Percentiles rank a stretch among this genome's conserved stretches.
Evolutionary conservation across 23 tunicate species (phyloP).

Genomic region (Trididemnum nubilum): DNA sequence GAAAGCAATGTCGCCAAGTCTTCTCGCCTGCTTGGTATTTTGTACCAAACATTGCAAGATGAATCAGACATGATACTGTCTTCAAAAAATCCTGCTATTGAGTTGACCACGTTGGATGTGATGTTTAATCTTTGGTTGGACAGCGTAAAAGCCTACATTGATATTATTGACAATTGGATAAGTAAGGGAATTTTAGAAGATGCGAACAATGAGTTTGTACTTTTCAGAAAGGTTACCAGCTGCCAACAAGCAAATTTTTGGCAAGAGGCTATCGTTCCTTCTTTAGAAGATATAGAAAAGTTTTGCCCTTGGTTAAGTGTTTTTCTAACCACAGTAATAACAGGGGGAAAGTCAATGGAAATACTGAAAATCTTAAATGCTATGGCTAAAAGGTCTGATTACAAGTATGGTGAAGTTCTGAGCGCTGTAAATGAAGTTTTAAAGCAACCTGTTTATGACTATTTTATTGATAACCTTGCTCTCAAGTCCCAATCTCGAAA

Average conservation of each 20-base stretch:
- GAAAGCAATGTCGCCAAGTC: constrained; percentile 49
- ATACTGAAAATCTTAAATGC: constrained; percentile 45
- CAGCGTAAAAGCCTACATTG: constrained; percentile 60
- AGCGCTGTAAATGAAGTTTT: background rate
- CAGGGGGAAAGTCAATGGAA: constrained; percentile 90
- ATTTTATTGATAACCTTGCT: background rate
- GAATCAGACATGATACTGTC: background rate
- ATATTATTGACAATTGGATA: constrained; percentile 79
- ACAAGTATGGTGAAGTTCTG: background rate
- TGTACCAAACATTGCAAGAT: constrained; percentile 43
- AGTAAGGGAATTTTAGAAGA: constrained; percentile 55
- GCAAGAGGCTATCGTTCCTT: constrained; percentile 35
- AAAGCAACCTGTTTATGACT: constrained; percentile 5
- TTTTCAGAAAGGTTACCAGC: constrained; percentile 21
- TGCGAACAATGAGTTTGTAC: constrained; percentile 48
- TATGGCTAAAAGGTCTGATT: background rate
- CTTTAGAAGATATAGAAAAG: constrained; percentile 14
- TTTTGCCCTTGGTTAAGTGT: constrained; percentile 48
- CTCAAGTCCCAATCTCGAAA: background rate
- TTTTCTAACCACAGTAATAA: constrained; percentile 35
- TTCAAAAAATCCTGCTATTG: background rate
- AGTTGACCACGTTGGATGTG: constrained; percentile 28
- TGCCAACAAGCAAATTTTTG: constrained; percentile 51
- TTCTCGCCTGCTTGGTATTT: constrained; percentile 41
- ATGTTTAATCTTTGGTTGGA: constrained; percentile 70